Conservation (phyloP, 2,113 vertebrate species). For the Laticauda colubrina region DNA sequence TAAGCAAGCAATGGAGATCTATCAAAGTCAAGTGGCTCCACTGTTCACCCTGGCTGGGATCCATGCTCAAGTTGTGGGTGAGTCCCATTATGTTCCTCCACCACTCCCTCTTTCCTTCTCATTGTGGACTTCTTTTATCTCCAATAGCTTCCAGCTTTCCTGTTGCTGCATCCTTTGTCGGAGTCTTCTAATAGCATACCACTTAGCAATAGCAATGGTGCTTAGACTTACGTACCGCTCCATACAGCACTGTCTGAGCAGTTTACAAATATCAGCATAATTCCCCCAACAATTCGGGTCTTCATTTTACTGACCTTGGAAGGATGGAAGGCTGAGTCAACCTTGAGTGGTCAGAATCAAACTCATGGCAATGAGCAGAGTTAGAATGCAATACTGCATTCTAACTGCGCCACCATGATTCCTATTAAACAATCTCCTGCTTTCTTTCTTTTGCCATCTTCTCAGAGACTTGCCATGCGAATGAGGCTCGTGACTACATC, state of each 20-base stretch:
- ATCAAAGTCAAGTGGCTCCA: slow-evolving; percentile 70
- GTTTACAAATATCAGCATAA: neutral
- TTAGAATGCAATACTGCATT: neutral
- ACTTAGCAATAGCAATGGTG: neutral
- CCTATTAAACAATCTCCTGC: neutral
- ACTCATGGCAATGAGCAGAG: neutral
- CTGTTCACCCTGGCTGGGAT: slow-evolving; percentile 81
- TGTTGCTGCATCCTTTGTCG: neutral
- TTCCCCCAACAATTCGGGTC: neutral
- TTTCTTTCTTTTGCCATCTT: neutral
- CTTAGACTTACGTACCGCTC: neutral
- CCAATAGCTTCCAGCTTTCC: too few relatives aligned
- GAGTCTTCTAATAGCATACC: neutral
- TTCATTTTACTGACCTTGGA: neutral
- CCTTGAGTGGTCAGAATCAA: neutral
- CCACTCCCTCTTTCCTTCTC: neutral
- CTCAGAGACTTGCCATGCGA: slow-evolving; percentile 75
- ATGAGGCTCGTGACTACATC: slow-evolving; percentile 80
- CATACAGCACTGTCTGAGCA: neutral
- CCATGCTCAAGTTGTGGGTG: slow-evolving; percentile 77
- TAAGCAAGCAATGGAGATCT: slow-evolving; percentile 72
- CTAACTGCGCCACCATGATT: neutral
- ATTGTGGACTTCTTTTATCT: neutral
- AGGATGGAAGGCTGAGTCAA: neutral
- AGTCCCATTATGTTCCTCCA: slow-evolving; percentile 16